Conservation (phyloP, 1,140 invertebrate genomes). For the Teleogryllus occipitalis region DNA sequence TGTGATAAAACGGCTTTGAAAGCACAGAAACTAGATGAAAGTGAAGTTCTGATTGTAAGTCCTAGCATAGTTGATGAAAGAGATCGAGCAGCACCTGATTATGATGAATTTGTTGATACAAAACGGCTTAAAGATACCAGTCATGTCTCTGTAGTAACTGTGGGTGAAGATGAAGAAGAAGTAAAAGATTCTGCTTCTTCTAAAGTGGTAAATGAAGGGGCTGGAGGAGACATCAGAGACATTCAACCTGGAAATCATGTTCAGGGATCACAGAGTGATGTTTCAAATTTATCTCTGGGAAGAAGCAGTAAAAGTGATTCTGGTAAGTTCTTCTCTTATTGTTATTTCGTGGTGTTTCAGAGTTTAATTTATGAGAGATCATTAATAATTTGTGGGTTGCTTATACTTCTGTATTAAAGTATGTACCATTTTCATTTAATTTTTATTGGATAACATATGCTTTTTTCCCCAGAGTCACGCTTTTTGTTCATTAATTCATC, state of each 20-base stretch:
- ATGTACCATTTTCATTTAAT: no score
- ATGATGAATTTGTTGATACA: slow-evolving; percentile 29
- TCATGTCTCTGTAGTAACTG: slow-evolving; percentile 82
- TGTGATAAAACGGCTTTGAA: slow-evolving; percentile 28
- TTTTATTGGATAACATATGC: no score
- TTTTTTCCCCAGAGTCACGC: no score
- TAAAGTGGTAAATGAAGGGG: neutral
- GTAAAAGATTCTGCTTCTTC: slow-evolving; percentile 55
- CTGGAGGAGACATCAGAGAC: neutral
- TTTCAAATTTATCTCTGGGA: slow-evolving; percentile 33
- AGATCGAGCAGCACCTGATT: slow-evolving; percentile 35
- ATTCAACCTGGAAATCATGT: slow-evolving; percentile 6
- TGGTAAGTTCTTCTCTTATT: slow-evolving; percentile 16
- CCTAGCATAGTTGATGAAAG: slow-evolving; percentile 51
- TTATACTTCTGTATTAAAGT: no score
- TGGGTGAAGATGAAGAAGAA: slow-evolving; percentile 65
- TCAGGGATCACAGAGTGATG: slow-evolving; percentile 36
- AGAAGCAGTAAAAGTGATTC: slow-evolving; percentile 32
- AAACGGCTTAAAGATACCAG: slow-evolving; percentile 53
- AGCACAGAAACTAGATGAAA: slow-evolving; percentile 63
- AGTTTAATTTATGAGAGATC: no score
- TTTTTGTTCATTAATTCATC: no score
- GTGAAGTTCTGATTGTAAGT: slow-evolving; percentile 68
- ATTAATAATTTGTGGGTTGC: no score
- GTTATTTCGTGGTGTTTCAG: no score